Evolutionary conservation across 1,140 invertebrate species (phyloP), one percentile per base, ranked within the genome.

Genomic region (Pseudachorutes palmiensis): DNA sequence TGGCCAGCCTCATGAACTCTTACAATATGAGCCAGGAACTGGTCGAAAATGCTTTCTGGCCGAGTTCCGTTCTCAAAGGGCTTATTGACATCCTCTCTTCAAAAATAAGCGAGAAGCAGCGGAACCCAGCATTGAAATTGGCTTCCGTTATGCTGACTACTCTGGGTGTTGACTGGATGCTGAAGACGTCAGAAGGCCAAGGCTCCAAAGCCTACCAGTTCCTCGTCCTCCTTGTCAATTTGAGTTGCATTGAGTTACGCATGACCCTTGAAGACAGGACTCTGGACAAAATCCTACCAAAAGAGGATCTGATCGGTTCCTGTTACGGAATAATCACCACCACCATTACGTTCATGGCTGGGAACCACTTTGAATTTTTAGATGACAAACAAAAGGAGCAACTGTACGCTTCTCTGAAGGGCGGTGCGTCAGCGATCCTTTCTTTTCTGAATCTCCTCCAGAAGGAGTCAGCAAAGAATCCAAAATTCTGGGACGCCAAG

Each of bases 381-480:
- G 90, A 93, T 74, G 86, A 90, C 72, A 92, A 91, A 78, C 91
- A 94, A 75, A 92, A 92, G 75, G 89, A 92, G 76, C 89, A 90
- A 64, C 80, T 94, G 0, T 94, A 92, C 72, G 90, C 89, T 0
- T 89, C 90, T n/a, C 78, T 95, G 0, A 94, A 94, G 76, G 91
- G 91, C 36, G 90, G 91, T 5, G 93, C 94, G 77, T 84, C 88
- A 70, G 88, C 90, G 59, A 84, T 94, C 55, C 81, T 94, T 51
- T 84, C 83, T 41, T 81, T 92, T 41, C 76, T 95, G 2, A 84
- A 83, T 45, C 84, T 86, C 74, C 81, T 92, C 14, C 62, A 65
- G 28, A 71, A 65, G 26, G 72, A 74, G 55, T 64, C 69, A 24
- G 65, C 68, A 32, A 73, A 70, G 65, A 72, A 73, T 76, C 76